Evolutionary conservation across 2,113 vertebrate genomes (phyloP).

Genomic region (Embiotoca jacksoni): DNA sequence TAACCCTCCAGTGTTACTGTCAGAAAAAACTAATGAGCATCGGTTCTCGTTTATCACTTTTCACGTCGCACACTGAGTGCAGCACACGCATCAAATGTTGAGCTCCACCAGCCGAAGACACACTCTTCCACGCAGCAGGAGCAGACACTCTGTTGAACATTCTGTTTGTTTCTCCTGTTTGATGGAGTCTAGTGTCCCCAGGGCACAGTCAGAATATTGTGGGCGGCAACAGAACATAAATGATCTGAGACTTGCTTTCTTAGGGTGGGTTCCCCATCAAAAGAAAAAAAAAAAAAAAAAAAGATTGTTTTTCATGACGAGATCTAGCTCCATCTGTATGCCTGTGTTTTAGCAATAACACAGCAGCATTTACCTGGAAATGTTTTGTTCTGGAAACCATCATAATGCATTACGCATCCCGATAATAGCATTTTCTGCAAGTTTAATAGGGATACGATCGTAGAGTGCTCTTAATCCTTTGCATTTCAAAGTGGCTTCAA

Average conservation of each 20-base stretch:
- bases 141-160: conserved; percentile 51
- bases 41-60: conserved; percentile 57
- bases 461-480: conserved; percentile 62
- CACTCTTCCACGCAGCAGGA: conserved; percentile 51
- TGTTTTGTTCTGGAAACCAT: conserved; percentile 7
- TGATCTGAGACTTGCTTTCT: conserved; percentile 40
- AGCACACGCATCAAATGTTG: conserved; percentile 36
- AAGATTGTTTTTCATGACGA: background rate
- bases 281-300: background rate
- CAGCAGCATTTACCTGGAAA: background rate
- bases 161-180: conserved; percentile 74
- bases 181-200: conserved; percentile 63
- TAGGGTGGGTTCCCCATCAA: conserved; percentile 27
- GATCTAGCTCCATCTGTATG: background rate
- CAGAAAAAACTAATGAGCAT: conserved; percentile 67
- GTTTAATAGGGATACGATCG: conserved; percentile 46
- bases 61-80: conserved; percentile 23
- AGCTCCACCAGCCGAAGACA: conserved; percentile 43
- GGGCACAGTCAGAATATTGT: conserved; percentile 53
- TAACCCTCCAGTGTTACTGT: conserved; percentile 57
- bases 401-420: background rate
- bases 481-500: conserved; percentile 68
- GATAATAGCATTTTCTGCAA: conserved; percentile 31
- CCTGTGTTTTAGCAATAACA: conserved; percentile 4
- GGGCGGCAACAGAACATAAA: conserved; percentile 58